Evolutionary conservation across 1,140 invertebrate genomes (phyloP).

Genomic region (Antheraea pernyi): DNA sequence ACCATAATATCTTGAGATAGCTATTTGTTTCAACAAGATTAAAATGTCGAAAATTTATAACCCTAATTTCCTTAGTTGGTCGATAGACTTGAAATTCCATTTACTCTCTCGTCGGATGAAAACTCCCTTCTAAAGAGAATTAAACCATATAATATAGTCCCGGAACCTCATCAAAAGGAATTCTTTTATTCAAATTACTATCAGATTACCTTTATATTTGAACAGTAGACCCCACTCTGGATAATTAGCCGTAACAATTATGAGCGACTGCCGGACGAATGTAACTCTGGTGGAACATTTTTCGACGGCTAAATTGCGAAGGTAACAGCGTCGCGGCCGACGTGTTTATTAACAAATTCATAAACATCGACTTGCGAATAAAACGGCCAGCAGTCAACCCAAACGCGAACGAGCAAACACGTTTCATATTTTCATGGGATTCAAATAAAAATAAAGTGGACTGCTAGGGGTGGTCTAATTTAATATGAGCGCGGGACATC

Average conservation of each 20-base stretch:
- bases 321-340: conserved; percentile 41
- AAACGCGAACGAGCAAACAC: conserved; percentile 62
- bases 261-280: conserved; percentile 24
- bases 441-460: conserved; percentile 75
- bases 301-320: conserved; percentile 47
- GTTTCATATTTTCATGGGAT: conserved; percentile 74
- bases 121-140: conserved; percentile 45
- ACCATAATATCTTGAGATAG: conserved; percentile 10
- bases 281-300: conserved; percentile 43
- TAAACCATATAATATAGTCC: conserved; percentile 45
- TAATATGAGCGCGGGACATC: conserved; percentile 68
- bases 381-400: conserved; percentile 49
- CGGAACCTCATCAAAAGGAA: conserved; percentile 50
- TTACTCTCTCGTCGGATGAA: conserved; percentile 62
- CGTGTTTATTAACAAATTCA: conserved; percentile 74
- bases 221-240: conserved; percentile 41
- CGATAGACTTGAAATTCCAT: conserved; percentile 37
- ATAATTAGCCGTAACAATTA: conserved; percentile 51
- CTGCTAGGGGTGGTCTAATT: conserved; percentile 69
- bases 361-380: conserved; percentile 69
- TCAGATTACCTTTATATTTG: conserved; percentile 56
- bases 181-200: conserved; percentile 55
- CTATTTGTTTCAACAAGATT: conserved; percentile 5
- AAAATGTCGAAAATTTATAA: conserved; percentile 5
- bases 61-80: neutral